Percentiles rank a stretch among this genome's conserved stretches.
phyloP scores from a whole-genome alignment of 1,140 invertebrate species.

The Drosophila sechellia region DNA sequence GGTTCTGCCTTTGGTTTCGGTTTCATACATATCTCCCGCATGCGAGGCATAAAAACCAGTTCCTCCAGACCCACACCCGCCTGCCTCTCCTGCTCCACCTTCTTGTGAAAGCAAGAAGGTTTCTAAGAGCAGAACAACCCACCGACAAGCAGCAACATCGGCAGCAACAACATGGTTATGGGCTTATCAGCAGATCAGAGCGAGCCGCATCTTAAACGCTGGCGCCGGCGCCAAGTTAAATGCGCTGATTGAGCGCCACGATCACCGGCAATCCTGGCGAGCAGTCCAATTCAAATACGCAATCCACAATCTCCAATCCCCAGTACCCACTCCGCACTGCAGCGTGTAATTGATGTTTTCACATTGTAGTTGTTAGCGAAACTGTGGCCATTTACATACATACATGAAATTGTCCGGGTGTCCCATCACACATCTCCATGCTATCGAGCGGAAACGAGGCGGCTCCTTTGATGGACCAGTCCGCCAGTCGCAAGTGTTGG shows the following conservation, averaged over 20 bases:
- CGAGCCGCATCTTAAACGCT: constrained; percentile 83
- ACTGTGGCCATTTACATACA: constrained; percentile 63
- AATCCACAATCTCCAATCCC: background rate
- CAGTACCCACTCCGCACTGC: background rate
- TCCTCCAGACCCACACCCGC: constrained; percentile 21
- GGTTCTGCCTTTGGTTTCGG: constrained; percentile 20
- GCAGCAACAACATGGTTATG: constrained; percentile 59
- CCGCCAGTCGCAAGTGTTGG: constrained; percentile 46
- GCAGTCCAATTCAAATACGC: constrained; percentile 14
- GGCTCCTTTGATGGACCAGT: constrained; percentile 55
- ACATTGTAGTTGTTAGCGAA: constrained; percentile 80
- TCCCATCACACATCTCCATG: constrained; percentile 65
- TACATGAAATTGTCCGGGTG: constrained; percentile 63
- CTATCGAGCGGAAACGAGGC: constrained; percentile 64
- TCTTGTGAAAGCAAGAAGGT: background rate
- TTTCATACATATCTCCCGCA: constrained; percentile 68
- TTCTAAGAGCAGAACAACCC: constrained; percentile 28
- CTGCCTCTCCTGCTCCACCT: constrained; percentile 5
- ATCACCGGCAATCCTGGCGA: constrained; percentile 48
- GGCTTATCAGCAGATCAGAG: constrained; percentile 83
- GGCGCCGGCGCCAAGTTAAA: constrained; percentile 79
- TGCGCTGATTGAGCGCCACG: constrained; percentile 79
- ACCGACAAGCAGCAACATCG: constrained; percentile 29
- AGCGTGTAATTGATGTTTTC: constrained; percentile 78
- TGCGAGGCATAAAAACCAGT: constrained; percentile 57